phyloP scores from a whole-genome alignment of 2,888 invertebrate species.

The Tenthredo notha region DNA sequence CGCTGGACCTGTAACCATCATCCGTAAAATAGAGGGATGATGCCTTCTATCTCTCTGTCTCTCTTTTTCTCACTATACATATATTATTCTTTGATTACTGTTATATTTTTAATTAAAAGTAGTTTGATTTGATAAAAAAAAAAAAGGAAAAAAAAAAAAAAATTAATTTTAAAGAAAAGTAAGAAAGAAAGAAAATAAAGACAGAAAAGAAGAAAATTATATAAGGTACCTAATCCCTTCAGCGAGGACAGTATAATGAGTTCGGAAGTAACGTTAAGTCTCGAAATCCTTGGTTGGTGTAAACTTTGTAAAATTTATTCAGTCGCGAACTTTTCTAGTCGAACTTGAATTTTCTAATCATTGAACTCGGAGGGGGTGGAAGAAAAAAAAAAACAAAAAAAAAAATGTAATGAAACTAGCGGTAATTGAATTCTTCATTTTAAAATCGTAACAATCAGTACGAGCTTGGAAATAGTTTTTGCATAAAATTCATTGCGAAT shows the following conservation, averaged over 20 bases:
- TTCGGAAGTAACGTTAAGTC: slow-evolving; percentile 2
- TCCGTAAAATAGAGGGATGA: not conserved
- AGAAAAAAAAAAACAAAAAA: not conserved
- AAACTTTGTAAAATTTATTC: not conserved
- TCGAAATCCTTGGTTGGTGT: not conserved
- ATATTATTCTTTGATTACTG: no score
- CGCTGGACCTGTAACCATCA: not conserved
- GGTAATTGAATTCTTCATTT: not conserved
- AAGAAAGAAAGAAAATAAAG: not conserved
- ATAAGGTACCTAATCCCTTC: not conserved
- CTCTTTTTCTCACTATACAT: not conserved
- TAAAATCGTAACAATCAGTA: not conserved
- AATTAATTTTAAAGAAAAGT: not conserved
- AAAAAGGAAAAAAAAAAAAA: no score
- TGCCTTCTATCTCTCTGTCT: not conserved
- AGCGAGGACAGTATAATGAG: not conserved
- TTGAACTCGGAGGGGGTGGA: not conserved
- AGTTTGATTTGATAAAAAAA: not conserved
- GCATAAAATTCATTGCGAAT: not conserved
- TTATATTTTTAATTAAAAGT: no score
- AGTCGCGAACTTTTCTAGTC: not conserved
- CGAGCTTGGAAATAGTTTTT: no score
- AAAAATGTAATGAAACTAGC: not conserved
- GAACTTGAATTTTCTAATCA: not conserved
- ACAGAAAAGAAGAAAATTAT: not conserved